Conservation (phyloP, 2,888 invertebrate genomes). For the Dynastes maya region DNA sequence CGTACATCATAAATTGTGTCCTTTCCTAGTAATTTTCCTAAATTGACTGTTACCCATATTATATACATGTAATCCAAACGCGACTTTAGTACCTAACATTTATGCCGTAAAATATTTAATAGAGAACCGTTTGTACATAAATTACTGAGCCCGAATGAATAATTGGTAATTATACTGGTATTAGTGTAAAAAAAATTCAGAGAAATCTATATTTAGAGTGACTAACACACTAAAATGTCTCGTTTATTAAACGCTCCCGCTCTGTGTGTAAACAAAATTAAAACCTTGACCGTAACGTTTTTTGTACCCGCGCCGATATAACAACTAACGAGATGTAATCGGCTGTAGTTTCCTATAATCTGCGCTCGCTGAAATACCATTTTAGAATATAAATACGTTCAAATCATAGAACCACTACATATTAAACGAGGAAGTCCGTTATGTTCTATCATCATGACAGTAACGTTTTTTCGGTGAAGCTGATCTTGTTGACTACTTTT, state of each 20-base stretch:
- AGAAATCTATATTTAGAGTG: conserved; percentile 10
- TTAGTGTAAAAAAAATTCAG: not conserved
- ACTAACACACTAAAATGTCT: not conserved
- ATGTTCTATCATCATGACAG: not conserved
- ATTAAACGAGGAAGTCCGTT: not conserved
- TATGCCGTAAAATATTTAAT: no score
- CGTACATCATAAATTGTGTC: no score
- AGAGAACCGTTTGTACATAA: no score
- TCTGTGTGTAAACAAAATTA: conserved; percentile 12
- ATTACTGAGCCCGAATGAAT: no score
- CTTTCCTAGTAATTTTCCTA: no score
- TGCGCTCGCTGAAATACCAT: not conserved
- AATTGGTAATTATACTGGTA: no score
- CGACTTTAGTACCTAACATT: no score
- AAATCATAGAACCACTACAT: not conserved
- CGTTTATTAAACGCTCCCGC: not conserved
- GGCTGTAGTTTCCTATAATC: not conserved
- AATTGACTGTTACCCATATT: no score
- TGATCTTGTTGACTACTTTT: not conserved
- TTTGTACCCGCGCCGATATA: not conserved
- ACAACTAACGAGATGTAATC: not conserved
- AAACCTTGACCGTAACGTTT: conserved; percentile 16
- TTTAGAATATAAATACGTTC: not conserved
- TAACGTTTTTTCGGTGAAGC: not conserved
- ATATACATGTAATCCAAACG: no score